phyloP scores from a whole-genome alignment of 2,113 vertebrate genomes.

The Athene cunicularia region DNA sequence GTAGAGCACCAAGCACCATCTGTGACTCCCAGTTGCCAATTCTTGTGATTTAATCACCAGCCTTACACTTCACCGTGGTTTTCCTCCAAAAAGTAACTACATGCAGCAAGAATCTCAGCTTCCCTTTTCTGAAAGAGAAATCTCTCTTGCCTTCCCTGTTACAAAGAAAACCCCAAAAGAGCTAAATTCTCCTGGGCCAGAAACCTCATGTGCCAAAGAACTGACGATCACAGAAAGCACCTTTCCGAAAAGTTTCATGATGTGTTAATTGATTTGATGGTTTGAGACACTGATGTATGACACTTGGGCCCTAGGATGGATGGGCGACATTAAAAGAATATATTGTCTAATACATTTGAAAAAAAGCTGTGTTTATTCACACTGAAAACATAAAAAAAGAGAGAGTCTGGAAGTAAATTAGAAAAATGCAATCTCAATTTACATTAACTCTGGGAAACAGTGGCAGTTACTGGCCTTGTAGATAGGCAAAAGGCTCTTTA shows the following conservation, averaged over 20 bases:
- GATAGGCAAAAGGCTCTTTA: background rate
- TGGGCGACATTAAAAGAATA: background rate
- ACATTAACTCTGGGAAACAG: background rate
- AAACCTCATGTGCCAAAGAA: background rate
- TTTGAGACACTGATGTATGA: background rate
- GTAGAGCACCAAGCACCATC: background rate
- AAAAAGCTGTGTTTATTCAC: background rate
- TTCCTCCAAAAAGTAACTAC: background rate
- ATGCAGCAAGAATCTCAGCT: background rate
- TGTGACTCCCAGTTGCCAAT: background rate
- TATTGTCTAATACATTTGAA: background rate
- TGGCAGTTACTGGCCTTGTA: background rate
- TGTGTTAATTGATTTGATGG: background rate
- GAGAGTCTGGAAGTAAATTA: background rate
- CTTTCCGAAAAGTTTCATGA: accelerated
- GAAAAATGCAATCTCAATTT: background rate
- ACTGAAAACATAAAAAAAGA: background rate
- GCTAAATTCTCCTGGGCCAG: background rate
- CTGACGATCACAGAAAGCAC: background rate
- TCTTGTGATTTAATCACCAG: background rate
- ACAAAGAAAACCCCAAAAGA: background rate
- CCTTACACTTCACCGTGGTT: background rate
- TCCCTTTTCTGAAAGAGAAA: background rate
- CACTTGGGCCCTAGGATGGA: background rate
- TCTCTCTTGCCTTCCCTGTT: background rate